phyloP scores from a whole-genome alignment of 2,888 invertebrate species.

The Nebria brevicollis region DNA sequence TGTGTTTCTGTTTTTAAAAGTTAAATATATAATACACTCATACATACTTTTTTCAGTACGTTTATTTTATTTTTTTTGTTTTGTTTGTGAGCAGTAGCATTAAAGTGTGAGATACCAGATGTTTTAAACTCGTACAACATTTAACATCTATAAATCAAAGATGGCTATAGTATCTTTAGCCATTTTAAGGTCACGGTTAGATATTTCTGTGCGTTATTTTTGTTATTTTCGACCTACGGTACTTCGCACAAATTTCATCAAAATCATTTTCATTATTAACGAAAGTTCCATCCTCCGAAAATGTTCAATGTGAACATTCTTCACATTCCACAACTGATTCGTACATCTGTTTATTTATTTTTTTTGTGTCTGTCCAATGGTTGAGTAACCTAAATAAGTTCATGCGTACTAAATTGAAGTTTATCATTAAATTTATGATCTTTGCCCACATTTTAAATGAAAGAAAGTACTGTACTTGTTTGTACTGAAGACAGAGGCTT shows the following conservation, averaged over 20 bases:
- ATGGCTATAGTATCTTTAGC: conserved; percentile 15
- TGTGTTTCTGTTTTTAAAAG: conserved; percentile 26
- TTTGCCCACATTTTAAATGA: conserved; percentile 10
- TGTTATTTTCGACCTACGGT: no score
- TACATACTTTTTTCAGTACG: not conserved
- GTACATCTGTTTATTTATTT: not conserved
- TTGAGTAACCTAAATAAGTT: conserved; percentile 14
- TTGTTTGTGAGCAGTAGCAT: conserved; percentile 10
- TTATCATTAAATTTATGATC: conserved; percentile 16
- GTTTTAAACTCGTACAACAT: conserved; percentile 29
- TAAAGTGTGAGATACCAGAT: conserved; percentile 43
- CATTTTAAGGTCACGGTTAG: conserved; percentile 33
- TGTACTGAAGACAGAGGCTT: not conserved
- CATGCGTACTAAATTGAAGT: not conserved
- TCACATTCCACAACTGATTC: conserved; percentile 6
- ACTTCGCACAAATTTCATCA: not conserved
- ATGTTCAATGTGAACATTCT: not conserved
- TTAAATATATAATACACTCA: conserved; percentile 17
- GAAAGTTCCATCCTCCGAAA: not conserved
- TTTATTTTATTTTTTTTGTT: not conserved
- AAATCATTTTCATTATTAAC: conserved; percentile 6
- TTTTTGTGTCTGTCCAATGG: conserved; percentile 1
- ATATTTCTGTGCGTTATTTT: conserved; percentile 20
- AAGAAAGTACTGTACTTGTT: not conserved
- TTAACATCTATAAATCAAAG: conserved; percentile 34